Evolutionary conservation across 2,113 vertebrate genomes (phyloP).

Genomic region (Chloropsis hardwickii): DNA sequence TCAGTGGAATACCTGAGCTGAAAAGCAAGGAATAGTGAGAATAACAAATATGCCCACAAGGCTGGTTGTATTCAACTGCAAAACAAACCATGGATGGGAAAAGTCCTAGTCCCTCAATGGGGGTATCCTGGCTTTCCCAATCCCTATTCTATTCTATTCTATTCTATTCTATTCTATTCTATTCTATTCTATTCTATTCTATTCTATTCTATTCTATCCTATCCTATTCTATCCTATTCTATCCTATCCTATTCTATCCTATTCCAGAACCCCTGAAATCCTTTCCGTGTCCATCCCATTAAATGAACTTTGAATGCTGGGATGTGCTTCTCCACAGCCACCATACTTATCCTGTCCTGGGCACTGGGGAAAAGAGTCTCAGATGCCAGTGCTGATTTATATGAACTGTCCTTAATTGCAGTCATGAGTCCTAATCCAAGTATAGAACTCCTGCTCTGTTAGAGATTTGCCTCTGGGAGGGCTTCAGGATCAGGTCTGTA

Average conservation of each 20-base stretch:
- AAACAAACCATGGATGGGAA: background rate
- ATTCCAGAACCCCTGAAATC: background rate
- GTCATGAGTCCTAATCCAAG: background rate
- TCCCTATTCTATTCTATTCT: background rate
- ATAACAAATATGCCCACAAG: background rate
- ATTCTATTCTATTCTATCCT: background rate
- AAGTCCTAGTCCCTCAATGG: background rate
- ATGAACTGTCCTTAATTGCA: background rate
- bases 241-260: background rate
- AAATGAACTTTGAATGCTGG: background rate
- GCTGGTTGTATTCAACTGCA: background rate
- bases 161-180: background rate
- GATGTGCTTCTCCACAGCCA: background rate
- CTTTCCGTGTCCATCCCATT: background rate
- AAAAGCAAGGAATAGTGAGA: background rate
- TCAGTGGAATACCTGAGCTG: constrained; percentile 81
- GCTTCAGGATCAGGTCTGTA: background rate
- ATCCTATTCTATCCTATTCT: background rate
- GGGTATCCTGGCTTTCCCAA: background rate
- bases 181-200: background rate
- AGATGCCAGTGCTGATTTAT: background rate
- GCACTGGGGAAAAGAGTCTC: background rate
- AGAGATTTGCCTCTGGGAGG: background rate
- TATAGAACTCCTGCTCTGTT: background rate
- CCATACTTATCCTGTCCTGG: background rate